These are phyloP conservation scores for Dermolepida albohirtum DNA, from an alignment of 2,888 invertebrate species.

Conservation along the genomic window DNA sequence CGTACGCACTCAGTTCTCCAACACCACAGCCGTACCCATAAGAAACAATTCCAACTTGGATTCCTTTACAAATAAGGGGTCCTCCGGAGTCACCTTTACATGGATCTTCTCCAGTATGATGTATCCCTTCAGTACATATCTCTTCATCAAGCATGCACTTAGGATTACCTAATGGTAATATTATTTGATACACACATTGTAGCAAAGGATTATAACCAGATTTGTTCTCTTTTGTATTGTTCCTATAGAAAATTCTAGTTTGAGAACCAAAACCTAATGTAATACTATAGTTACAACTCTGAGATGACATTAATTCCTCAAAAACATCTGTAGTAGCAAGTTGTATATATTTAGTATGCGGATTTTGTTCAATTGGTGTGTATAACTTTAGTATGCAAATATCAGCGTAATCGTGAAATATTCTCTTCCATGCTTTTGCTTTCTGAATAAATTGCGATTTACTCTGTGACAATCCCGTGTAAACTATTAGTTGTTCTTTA, in stretches of 20 bases:
- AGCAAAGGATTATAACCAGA: neutral
- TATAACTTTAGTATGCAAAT: conserved; percentile 17
- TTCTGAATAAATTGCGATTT: neutral
- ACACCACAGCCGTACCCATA: conserved; percentile 10
- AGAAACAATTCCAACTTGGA: conserved; percentile 18
- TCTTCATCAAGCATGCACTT: too few relatives aligned
- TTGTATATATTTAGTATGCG: conserved; percentile 2
- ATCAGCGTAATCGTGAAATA: conserved; percentile 1
- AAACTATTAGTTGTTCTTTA: conserved; percentile 19
- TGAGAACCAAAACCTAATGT: conserved; percentile 23
- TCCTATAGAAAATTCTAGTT: neutral
- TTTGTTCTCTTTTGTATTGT: too few relatives aligned
- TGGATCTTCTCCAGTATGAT: neutral
- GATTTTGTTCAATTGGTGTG: conserved; percentile 4
- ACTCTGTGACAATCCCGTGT: neutral
- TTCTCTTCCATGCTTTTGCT: conserved; percentile 13
- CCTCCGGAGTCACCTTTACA: conserved; percentile 20
- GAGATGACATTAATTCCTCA: neutral
- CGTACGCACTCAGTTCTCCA: neutral
- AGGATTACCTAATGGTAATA: neutral
- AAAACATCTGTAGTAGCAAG: conserved; percentile 14
- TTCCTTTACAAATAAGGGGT: conserved; percentile 10
- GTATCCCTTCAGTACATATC: conserved; percentile 12
- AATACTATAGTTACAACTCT: conserved; percentile 12
- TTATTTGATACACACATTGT: conserved; percentile 18